A percentile compares a stretch with the other conserved stretches of the same genome.
These are phyloP conservation scores for Andinoacara biseriatus DNA, from an alignment of 2,113 vertebrate genomes.

Conservation along the genomic window DNA sequence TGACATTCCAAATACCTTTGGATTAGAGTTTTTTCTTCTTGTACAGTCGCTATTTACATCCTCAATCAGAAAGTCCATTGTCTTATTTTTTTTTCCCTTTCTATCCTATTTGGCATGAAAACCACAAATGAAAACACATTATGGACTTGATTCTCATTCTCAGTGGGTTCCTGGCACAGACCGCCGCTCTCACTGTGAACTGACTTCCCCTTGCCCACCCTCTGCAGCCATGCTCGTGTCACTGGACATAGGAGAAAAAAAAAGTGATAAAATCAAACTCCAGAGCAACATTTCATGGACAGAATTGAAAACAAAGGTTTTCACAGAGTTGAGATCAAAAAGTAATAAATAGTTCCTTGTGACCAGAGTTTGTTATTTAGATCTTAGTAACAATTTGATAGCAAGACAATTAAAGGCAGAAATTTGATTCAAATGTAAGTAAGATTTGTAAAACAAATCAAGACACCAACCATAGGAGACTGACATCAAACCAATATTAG, in stretches of 20 bases:
- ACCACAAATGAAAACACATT: background rate
- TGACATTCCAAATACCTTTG: constrained; percentile 7
- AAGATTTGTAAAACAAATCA: background rate
- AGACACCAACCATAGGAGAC: background rate
- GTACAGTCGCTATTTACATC: background rate
- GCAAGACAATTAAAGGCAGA: background rate
- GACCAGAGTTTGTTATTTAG: background rate
- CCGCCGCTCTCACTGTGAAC: background rate
- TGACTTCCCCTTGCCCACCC: background rate
- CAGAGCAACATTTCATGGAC: constrained; percentile 31
- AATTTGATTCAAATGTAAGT: background rate
- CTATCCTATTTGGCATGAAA: background rate
- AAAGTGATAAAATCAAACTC: constrained; percentile 56
- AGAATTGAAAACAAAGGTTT: constrained; percentile 41
- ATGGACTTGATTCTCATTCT: background rate
- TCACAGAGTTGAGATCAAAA: constrained; percentile 20
- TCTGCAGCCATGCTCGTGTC: constrained; percentile 48
- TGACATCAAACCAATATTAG: background rate
- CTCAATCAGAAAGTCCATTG: background rate
- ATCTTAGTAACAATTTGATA: background rate
- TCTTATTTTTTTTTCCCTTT: background rate
- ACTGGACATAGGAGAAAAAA: constrained; percentile 50
- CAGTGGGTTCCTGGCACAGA: constrained; percentile 18
- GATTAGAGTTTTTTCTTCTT: background rate
- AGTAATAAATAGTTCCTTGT: background rate